Percentiles rank a stretch among this genome's conserved stretches.
These are phyloP conservation scores for Montifringilla adamsi DNA, from an alignment of 2,113 vertebrate species.

Conservation along the genomic window DNA sequence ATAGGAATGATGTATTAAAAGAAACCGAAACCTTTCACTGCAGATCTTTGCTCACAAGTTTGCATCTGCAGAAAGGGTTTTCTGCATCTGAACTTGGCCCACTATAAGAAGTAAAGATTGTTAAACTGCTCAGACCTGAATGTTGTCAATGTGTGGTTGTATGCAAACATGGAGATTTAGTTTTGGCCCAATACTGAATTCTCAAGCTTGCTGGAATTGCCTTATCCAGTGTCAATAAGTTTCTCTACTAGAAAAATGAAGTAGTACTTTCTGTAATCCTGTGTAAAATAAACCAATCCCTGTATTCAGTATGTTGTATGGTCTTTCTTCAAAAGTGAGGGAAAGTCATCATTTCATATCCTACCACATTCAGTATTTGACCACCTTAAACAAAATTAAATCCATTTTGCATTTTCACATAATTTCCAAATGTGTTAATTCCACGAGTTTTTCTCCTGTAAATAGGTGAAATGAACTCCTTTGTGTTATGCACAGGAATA, in stretches of 20 bases:
- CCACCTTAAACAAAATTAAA: background rate
- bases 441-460: conserved; percentile 20
- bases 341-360: background rate
- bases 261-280: background rate
- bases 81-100: background rate
- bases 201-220: background rate
- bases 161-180: background rate
- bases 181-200: background rate
- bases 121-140: background rate
- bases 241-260: background rate
- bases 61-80: background rate
- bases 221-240: background rate
- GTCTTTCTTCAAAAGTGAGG: background rate
- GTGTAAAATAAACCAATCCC: background rate
- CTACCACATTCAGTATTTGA: background rate
- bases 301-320: background rate
- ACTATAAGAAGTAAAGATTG: background rate
- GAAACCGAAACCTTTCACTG: conserved; percentile 19
- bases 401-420: conserved; percentile 17
- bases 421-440: conserved; percentile 17
- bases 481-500: background rate
- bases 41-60: background rate
- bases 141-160: conserved; percentile 5
- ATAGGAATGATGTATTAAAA: conserved; percentile 22
- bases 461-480: background rate